Evolutionary conservation across 2,888 invertebrate species (phyloP), one percentile per base, ranked within the genome.

Genomic region (Ormyrus thymus): DNA sequence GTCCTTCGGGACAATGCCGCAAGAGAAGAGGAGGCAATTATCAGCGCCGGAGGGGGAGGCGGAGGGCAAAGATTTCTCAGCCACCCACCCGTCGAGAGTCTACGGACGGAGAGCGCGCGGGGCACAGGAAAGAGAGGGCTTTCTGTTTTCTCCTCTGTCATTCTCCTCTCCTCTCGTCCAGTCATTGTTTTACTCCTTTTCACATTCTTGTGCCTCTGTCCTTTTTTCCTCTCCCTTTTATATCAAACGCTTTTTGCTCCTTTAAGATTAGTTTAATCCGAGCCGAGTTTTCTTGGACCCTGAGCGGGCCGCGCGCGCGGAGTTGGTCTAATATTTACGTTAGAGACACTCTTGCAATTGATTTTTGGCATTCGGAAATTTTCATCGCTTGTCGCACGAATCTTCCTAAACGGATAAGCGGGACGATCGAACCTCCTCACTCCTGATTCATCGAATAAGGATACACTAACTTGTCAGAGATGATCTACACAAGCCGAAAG

Each of bases 81-180:
- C 58, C 69, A 70, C 50, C 64, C 64, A 48, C 64, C 73, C 73
- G 74, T 58, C 50, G 74, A 9, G 74, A 65, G 1, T 15, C 64
- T 64, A 11, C 56, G 45, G 48, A 29, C 29, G 29, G 29, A 29
- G 29, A 29, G 29, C 29, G 29, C 29, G 29, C 3, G 29, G n/a
- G n/a, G n/a, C n/a, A n/a, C 29, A 29, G 29, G 29, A 29, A 29
- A 29, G 29, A 29, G 29, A 29, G 29, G 29, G 7, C 53, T 15
- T 11, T 4, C 66, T 13, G 50, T 48, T 29, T 45, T 13, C 8
- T 13, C 45, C n/a, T 61, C 61, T 53, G 51, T 71, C 53, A 50
- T 50, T 59, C 11, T 43, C n/a, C 59, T 50, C 56, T 10, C 51
- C 51, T 29, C 29, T 29, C 29, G 29, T 3, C 29, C 29, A 29